phyloP scores from a whole-genome alignment of 2,888 invertebrate species.

The Ochropacha duplaris region DNA sequence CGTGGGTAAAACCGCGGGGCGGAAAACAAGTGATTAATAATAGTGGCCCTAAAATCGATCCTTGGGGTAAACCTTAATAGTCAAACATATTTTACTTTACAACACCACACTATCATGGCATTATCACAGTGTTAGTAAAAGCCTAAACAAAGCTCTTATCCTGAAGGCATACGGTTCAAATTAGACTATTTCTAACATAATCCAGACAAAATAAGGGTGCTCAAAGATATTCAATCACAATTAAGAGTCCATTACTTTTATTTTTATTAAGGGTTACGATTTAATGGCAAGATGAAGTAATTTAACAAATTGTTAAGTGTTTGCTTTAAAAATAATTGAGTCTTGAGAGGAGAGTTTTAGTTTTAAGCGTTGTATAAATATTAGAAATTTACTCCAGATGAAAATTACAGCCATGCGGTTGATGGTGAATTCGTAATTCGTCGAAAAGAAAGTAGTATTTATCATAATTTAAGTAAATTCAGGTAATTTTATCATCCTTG shows the following conservation, averaged over 20 bases:
- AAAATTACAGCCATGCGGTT: neutral
- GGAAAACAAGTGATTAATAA: no score
- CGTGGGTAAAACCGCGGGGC: no score
- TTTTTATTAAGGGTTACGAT: slow-evolving; percentile 14
- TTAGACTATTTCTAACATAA: neutral
- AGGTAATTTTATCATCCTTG: no score
- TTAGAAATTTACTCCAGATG: neutral
- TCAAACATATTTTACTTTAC: neutral
- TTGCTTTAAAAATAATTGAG: neutral
- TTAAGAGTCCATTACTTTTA: slow-evolving; percentile 16
- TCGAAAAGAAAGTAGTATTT: no score
- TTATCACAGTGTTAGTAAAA: neutral
- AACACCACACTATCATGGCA: neutral
- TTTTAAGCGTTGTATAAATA: neutral
- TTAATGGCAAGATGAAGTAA: neutral
- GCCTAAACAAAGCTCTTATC: neutral
- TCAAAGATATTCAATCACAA: slow-evolving; percentile 10
- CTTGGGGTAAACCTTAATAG: neutral
- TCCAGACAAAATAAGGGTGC: slow-evolving; percentile 6
- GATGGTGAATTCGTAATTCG: no score
- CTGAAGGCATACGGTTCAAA: neutral
- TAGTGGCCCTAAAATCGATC: neutral
- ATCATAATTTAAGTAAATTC: no score
- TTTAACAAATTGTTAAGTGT: slow-evolving; percentile 1
- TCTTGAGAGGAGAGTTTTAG: neutral